Percentiles rank a stretch among this genome's conserved stretches.
Evolutionary conservation across 1,140 invertebrate species (phyloP).

Genomic region (Leptopilina clavipes): DNA sequence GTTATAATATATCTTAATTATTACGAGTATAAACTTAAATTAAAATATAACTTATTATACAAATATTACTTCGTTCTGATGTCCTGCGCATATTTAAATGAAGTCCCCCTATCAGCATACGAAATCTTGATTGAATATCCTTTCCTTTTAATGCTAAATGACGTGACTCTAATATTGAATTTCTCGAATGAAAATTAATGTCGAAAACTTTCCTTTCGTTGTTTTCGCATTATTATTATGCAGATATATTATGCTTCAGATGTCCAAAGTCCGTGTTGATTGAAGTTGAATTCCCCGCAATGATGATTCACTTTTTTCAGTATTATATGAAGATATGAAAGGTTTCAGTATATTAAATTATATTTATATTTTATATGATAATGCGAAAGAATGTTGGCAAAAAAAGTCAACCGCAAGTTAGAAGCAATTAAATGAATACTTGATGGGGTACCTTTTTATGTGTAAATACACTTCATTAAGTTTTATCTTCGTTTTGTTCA

Average conservation of each 20-base stretch:
- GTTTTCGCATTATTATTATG: neutral
- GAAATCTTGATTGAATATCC: neutral
- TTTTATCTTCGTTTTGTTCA: too few relatives aligned
- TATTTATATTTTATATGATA: too few relatives aligned
- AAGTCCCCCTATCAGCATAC: too few relatives aligned
- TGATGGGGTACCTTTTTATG: too few relatives aligned
- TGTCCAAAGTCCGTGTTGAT: constrained; percentile 1
- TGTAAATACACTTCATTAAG: too few relatives aligned
- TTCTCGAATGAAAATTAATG: neutral
- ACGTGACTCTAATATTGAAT: neutral
- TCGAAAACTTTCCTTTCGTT: constrained; percentile 7
- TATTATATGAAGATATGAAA: constrained; percentile 5
- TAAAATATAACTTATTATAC: neutral
- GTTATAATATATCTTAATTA: neutral
- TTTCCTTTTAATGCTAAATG: neutral
- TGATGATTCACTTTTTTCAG: constrained; percentile 5
- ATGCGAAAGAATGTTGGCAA: too few relatives aligned
- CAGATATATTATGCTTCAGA: neutral
- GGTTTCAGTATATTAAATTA: neutral
- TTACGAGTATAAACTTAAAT: neutral
- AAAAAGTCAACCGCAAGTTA: too few relatives aligned
- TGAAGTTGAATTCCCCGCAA: constrained; percentile 1
- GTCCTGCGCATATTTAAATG: neutral
- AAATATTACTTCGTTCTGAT: constrained; percentile 1
- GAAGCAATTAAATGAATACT: too few relatives aligned